These are phyloP conservation scores for Platycheirus albimanus DNA, from an alignment of 2,888 invertebrate species.

Conservation along the genomic window DNA sequence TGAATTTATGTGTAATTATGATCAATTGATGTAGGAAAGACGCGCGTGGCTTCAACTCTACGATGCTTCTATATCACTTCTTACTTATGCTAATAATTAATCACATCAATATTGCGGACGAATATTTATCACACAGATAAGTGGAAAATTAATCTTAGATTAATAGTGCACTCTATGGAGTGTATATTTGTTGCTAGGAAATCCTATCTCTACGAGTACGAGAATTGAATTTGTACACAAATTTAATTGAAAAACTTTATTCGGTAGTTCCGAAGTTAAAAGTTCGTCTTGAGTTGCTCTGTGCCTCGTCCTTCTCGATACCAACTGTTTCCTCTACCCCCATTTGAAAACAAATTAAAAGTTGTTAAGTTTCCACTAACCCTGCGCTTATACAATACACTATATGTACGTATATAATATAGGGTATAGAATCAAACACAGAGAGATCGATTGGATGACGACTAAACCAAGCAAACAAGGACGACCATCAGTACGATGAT, in stretches of 20 bases:
- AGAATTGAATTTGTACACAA: conserved; percentile 73
- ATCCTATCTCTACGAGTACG: conserved; percentile 35
- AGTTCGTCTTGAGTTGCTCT: conserved; percentile 59
- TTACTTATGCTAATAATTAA: conserved; percentile 58
- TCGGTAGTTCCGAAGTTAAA: conserved; percentile 66
- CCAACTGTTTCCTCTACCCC: neutral
- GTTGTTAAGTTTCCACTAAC: conserved; percentile 69
- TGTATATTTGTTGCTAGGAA: conserved; percentile 27
- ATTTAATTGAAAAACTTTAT: conserved; percentile 74
- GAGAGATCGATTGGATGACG: conserved; percentile 44
- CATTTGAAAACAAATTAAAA: conserved; percentile 70
- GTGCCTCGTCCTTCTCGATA: conserved; percentile 26
- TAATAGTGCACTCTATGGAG: conserved; percentile 32
- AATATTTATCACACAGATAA: conserved; percentile 32
- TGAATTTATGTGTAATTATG: neutral
- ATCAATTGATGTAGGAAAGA: conserved; percentile 57
- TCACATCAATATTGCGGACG: conserved; percentile 30
- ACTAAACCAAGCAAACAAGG: neutral
- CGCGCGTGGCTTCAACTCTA: too few species aligned
- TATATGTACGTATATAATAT: too few species aligned
- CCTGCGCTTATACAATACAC: conserved; percentile 3
- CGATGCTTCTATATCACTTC: neutral
- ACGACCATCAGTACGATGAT: neutral
- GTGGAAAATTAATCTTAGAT: conserved; percentile 51
- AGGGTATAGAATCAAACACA: neutral